phyloP scores from a whole-genome alignment of 2,113 vertebrate genomes.

The Hippocampus mohnikei region DNA sequence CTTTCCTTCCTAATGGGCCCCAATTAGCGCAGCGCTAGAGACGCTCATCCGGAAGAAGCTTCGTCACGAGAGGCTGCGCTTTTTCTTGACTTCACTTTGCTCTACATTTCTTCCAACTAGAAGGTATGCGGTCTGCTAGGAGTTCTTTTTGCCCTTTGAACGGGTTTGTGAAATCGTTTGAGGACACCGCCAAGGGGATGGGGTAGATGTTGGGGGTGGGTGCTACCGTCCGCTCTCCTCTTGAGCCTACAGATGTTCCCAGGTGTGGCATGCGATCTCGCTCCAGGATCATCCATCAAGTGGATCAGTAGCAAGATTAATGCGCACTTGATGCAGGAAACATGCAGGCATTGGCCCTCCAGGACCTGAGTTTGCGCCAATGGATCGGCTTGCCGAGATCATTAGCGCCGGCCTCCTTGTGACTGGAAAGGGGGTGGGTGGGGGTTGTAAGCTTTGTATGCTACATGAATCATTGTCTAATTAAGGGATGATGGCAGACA shows the following conservation, averaged over 20 bases:
- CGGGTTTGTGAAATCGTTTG: slow-evolving; percentile 32
- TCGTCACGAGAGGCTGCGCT: slow-evolving; percentile 32
- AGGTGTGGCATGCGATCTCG: slow-evolving; percentile 45
- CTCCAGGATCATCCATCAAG: slow-evolving; percentile 73
- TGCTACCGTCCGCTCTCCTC: background rate
- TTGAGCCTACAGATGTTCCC: slow-evolving; percentile 31
- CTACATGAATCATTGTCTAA: slow-evolving; percentile 77
- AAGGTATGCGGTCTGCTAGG: background rate
- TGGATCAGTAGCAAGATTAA: slow-evolving; percentile 75
- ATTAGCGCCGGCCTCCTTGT: slow-evolving; percentile 71
- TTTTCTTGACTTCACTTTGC: slow-evolving; percentile 40
- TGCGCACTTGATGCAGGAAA: slow-evolving; percentile 67
- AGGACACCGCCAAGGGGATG: background rate
- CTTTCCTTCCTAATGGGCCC: slow-evolving; percentile 46
- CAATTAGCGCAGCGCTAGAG: slow-evolving; percentile 46
- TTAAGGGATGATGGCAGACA: slow-evolving; percentile 77
- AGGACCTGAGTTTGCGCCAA: too few relatives aligned
- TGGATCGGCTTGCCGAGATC: slow-evolving; percentile 79
- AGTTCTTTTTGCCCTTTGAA: slow-evolving; percentile 45
- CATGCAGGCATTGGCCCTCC: too few relatives aligned
- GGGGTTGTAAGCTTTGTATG: slow-evolving; percentile 70
- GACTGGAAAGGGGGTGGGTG: slow-evolving; percentile 61
- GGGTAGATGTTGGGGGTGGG: background rate
- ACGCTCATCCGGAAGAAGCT: slow-evolving; percentile 28
- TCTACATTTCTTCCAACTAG: slow-evolving; percentile 48